These are phyloP conservation scores for Arnoldichthys spilopterus DNA, from an alignment of 2,797 vertebrate species.

Conservation along the genomic window DNA sequence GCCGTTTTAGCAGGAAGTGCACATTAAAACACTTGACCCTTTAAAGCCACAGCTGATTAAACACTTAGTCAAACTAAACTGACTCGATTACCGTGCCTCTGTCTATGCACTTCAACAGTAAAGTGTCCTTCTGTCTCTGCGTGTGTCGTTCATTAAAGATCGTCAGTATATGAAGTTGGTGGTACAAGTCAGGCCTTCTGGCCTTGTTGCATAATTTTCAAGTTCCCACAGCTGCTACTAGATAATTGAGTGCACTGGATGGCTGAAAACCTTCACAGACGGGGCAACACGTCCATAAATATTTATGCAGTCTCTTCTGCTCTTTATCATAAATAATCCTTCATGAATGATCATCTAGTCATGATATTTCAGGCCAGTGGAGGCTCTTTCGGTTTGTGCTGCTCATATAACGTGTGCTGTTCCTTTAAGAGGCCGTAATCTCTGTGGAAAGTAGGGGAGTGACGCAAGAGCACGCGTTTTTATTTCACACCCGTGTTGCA, in stretches of 20 bases:
- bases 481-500: not conserved
- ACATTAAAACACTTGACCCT: constrained; percentile 6
- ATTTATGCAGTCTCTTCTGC: too few species aligned
- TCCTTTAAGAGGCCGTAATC: constrained; percentile 71
- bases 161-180: not conserved
- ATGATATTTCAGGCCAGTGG: too few species aligned
- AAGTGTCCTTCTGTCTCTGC: not conserved
- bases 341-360: too few species aligned
- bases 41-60: constrained; percentile 3
- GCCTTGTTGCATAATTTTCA: not conserved
- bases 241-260: not conserved
- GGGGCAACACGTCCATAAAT: not conserved
- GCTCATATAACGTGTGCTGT: constrained; percentile 43
- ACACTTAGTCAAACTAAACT: not conserved
- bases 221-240: not conserved
- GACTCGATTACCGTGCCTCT: not conserved
- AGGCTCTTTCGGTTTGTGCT: too few species aligned
- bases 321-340: not conserved
- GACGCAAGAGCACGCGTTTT: constrained; percentile 39
- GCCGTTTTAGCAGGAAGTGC: not conserved
- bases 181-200: not conserved
- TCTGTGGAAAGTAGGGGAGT: constrained; percentile 63
- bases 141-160: too few species aligned
- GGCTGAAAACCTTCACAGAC: not conserved
- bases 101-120: not conserved